Evolutionary conservation across 2,888 invertebrate species (phyloP).

Genomic region (Saturnia pavonia): DNA sequence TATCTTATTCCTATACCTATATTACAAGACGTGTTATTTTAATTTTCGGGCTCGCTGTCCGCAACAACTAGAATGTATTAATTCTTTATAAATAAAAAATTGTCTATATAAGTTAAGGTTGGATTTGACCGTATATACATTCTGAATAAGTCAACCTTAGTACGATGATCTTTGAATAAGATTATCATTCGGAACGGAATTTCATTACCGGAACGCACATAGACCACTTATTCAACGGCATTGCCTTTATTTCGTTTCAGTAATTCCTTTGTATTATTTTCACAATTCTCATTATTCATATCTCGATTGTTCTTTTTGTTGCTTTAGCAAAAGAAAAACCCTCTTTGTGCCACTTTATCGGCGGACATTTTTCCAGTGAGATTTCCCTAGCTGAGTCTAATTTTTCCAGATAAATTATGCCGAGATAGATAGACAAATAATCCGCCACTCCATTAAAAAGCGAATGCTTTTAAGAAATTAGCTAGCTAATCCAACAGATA

Average conservation of each 20-base stretch:
- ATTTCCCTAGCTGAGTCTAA: conserved; percentile 52
- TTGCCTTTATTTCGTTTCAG: conserved; percentile 50
- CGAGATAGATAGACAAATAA: conserved; percentile 49
- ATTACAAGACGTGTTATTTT: too few relatives aligned
- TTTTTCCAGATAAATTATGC: conserved; percentile 68
- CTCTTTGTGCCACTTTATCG: conserved; percentile 56
- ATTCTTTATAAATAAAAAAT: neutral
- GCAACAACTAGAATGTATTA: too few relatives aligned
- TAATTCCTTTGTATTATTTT: conserved; percentile 54
- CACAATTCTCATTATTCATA: conserved; percentile 64
- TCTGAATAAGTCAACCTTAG: conserved; percentile 11
- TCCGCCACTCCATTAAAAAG: conserved; percentile 69
- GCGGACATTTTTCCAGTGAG: conserved; percentile 52
- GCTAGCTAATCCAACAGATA: conserved; percentile 63
- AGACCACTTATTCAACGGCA: conserved; percentile 46
- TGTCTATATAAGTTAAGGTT: neutral
- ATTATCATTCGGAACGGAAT: conserved; percentile 21
- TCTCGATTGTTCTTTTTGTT: conserved; percentile 50
- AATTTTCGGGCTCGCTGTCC: too few relatives aligned
- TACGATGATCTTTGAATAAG: conserved; percentile 16
- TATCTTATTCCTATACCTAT: too few relatives aligned
- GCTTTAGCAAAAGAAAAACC: conserved; percentile 40
- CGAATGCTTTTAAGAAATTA: conserved; percentile 74
- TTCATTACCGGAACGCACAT: conserved; percentile 25
- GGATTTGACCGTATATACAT: neutral